A percentile compares a stretch with the other conserved stretches of the same genome.
Evolutionary conservation across 2,888 invertebrate genomes (phyloP).

Genomic region (Mechanitis messenoides): DNA sequence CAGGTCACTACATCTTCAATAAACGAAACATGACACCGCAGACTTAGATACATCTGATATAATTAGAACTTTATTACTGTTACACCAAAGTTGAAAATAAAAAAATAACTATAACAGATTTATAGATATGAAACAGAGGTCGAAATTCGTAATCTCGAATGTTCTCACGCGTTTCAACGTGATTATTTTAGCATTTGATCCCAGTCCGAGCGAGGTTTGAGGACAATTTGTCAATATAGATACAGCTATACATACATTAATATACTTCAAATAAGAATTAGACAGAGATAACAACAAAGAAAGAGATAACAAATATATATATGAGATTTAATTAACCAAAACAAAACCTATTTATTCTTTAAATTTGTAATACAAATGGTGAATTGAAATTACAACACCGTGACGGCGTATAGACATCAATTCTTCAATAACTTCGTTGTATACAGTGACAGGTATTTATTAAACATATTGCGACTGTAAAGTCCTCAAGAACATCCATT

Average conservation of each 20-base stretch:
- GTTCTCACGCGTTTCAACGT: constrained; percentile 64
- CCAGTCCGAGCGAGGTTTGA: constrained; percentile 44
- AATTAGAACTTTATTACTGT: neutral
- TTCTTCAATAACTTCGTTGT: too few relatives aligned
- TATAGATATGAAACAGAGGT: constrained; percentile 41
- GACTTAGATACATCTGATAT: constrained; percentile 32
- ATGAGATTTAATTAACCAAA: too few relatives aligned
- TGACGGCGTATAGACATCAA: too few relatives aligned
- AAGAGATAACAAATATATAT: neutral
- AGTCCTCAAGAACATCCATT: neutral
- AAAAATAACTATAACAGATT: neutral
- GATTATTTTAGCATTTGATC: constrained; percentile 43
- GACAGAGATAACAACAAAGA: neutral
- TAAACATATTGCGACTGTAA: neutral
- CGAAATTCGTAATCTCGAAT: constrained; percentile 50
- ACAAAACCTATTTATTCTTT: too few relatives aligned
- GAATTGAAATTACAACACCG: too few relatives aligned
- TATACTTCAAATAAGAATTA: constrained; percentile 6
- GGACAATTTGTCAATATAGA: constrained; percentile 57
- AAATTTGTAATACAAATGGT: too few relatives aligned
- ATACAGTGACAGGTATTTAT: too few relatives aligned
- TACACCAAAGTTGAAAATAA: neutral
- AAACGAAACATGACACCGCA: constrained; percentile 64
- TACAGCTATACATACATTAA: constrained; percentile 20
- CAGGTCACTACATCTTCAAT: constrained; percentile 71